Base-by-base conservation (phyloP, 2,888 invertebrate genomes). In the Asteroscopus sphinx region DNA sequence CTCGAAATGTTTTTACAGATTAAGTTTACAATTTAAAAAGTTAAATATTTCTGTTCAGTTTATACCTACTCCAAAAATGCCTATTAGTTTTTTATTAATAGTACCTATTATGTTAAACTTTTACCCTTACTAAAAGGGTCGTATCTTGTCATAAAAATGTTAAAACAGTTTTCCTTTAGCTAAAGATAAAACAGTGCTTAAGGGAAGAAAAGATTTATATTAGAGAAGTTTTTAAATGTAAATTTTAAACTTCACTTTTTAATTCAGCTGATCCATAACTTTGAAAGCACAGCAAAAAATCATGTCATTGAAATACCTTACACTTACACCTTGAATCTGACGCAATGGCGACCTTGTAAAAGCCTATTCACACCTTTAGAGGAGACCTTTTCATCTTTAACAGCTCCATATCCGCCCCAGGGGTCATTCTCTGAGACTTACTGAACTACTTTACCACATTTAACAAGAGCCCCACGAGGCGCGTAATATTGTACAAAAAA, bases 281-380 rank as follows among this genome's bases (percentile, higher is more conserved):
- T 54, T 35, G 7, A 53, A 1, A 60, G 37, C 46, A 40, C 40
- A 36, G 33, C 49, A 40, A 8, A 52, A 41, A 32, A 39, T 28
- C 35, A 41, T 52, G 46, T 45, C 45, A 15, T 41, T 59, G 37
- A 57, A 35, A 51, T 26, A 25, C 26, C 51, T 69, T 41, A 45
- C 37, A 28, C 41, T 36, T 46, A 28, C 54, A 65, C n/a, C n/a
- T n/a, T n/a, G 58, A 45, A 41, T 48, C 61, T 59, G 68, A 70
- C 39, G 36, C 40, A 46, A 54, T 61, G 52, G 53, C 69, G 66
- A 74, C 73, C 69, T 66, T 69, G 56, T 73, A 63, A 57, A 72
- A 66, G 63, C 68, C 57, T 71, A 61, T 73, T 73, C 68, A 76
- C 67, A 62, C 73, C 65, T 68, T 63, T 44, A 59, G 35, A 64